These are phyloP conservation scores for Vicugna pacos DNA, from an alignment of 2,113 vertebrate species.

Conservation along the genomic window DNA sequence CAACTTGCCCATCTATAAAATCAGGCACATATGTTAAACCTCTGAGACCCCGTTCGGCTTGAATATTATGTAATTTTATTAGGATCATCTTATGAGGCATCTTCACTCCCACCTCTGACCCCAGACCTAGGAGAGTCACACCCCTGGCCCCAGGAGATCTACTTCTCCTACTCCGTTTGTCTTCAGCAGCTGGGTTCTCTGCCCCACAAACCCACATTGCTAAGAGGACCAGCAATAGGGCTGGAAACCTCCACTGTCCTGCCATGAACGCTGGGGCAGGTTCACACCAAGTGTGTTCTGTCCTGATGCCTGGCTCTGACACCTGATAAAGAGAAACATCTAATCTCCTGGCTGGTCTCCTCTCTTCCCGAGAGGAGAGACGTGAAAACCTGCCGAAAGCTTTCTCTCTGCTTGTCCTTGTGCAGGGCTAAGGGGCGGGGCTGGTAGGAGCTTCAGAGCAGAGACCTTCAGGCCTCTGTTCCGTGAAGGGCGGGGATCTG, in stretches of 20 bases:
- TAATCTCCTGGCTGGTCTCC: constrained; percentile 35
- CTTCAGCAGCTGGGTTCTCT: background rate
- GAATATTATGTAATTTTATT: background rate
- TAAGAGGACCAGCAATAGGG: background rate
- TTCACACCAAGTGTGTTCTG: background rate
- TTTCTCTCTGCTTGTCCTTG: constrained; percentile 60
- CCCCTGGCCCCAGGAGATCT: background rate
- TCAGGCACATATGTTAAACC: background rate
- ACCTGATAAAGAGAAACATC: constrained; percentile 58
- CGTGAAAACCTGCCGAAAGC: background rate
- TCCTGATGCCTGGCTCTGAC: background rate
- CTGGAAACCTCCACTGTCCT: background rate
- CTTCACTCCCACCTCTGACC: background rate
- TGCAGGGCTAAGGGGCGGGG: background rate
- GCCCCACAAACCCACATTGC: background rate
- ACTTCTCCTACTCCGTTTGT: background rate
- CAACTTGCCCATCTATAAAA: background rate
- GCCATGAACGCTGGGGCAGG: background rate
- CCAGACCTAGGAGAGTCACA: background rate
- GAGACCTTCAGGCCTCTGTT: background rate
- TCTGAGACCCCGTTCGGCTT: background rate
- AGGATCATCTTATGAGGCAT: background rate
- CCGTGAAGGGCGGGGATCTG: background rate
- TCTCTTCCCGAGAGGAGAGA: background rate
- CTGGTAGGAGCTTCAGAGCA: background rate